Conservation (phyloP, 2,797 vertebrate genomes). For the Chromobotia macracanthus region DNA sequence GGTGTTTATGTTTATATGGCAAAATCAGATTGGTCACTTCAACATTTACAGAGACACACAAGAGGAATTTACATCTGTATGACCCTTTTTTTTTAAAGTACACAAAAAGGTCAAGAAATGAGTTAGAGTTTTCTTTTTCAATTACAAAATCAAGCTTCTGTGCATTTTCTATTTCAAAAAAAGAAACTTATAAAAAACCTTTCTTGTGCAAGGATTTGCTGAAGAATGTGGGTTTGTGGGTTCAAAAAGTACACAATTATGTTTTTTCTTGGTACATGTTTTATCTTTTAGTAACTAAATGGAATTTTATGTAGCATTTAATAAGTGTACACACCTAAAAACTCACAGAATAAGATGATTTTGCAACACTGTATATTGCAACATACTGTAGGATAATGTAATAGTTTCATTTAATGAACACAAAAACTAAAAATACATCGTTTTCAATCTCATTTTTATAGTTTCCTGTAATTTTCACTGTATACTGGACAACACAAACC, state of each 20-base stretch:
- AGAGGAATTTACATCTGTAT: constrained; percentile 69
- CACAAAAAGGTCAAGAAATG: constrained; percentile 65
- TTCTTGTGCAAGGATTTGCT: constrained; percentile 78
- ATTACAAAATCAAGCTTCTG: constrained; percentile 92
- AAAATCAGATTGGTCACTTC: constrained; percentile 76
- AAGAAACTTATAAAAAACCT: constrained; percentile 87
- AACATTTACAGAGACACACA: constrained; percentile 83
- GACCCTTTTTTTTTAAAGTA: constrained; percentile 49
- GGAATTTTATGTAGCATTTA: constrained; percentile 8
- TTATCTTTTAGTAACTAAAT: not conserved
- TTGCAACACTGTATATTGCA: constrained; percentile 22
- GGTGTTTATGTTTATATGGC: constrained; percentile 74
- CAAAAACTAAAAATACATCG: constrained; percentile 63
- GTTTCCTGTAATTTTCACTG: constrained; percentile 64
- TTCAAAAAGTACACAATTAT: constrained; percentile 78
- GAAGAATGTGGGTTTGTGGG: constrained; percentile 76
- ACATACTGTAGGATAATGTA: not conserved
- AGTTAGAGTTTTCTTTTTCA: constrained; percentile 72
- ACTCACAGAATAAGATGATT: not conserved
- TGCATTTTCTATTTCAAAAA: constrained; percentile 87
- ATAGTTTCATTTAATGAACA: constrained; percentile 26
- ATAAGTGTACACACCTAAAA: not conserved
- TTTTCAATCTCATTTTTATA: constrained; percentile 70
- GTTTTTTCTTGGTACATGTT: constrained; percentile 63
- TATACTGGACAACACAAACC: constrained; percentile 81